These are phyloP conservation scores for Saguinus midas DNA, from an alignment of 2,113 vertebrate species.

Conservation along the genomic window DNA sequence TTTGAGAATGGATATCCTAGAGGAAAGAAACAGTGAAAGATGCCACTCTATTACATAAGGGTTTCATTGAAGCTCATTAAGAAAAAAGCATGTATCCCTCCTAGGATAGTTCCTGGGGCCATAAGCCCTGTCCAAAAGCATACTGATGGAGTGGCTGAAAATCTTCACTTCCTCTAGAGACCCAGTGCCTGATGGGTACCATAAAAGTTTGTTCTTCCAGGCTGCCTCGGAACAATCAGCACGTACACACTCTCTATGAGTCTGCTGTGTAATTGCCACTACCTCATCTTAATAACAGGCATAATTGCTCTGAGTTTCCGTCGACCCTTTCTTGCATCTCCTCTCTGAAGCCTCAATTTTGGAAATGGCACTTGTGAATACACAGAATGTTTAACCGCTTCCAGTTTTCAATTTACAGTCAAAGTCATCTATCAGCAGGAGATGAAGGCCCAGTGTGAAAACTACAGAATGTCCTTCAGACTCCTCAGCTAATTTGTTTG, in stretches of 20 bases:
- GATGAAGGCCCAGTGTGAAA: constrained; percentile 83
- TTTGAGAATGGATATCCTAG: background rate
- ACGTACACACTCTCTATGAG: constrained; percentile 51
- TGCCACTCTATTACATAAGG: background rate
- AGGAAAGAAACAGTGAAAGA: constrained; percentile 40
- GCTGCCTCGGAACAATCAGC: constrained; percentile 57
- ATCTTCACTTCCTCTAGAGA: constrained; percentile 51
- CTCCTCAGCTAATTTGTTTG: constrained; percentile 83
- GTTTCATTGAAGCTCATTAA: constrained; percentile 47
- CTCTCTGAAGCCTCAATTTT: constrained; percentile 68
- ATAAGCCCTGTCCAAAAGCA: constrained; percentile 50
- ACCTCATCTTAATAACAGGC: constrained; percentile 75
- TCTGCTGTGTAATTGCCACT: constrained; percentile 69
- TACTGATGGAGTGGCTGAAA: background rate
- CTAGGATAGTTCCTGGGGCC: constrained; percentile 18
- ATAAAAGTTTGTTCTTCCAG: constrained; percentile 60
- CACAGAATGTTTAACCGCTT: constrained; percentile 79
- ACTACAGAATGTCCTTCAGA: constrained; percentile 83
- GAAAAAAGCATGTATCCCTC: constrained; percentile 17
- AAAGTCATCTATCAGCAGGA: constrained; percentile 83
- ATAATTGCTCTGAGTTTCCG: constrained; percentile 69
- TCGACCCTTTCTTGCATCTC: constrained; percentile 68
- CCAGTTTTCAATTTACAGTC: constrained; percentile 80
- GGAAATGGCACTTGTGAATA: constrained; percentile 75
- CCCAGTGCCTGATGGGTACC: constrained; percentile 52